Evolutionary conservation across 2,113 vertebrate species (phyloP).

Genomic region (Catharus bicknelli): DNA sequence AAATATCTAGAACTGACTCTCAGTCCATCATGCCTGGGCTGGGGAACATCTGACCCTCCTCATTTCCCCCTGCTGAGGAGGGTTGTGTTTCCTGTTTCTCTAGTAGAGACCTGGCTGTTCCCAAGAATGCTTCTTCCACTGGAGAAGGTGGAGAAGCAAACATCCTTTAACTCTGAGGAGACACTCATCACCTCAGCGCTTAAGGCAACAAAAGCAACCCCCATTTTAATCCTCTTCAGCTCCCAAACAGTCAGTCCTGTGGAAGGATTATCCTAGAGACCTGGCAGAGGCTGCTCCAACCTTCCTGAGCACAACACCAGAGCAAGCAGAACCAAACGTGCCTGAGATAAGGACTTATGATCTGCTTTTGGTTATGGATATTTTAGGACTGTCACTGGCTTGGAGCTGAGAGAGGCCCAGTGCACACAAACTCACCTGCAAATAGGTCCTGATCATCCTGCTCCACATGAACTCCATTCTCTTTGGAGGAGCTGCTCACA

Average conservation of each 20-base stretch:
- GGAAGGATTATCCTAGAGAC: not conserved
- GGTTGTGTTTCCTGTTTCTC: not conserved
- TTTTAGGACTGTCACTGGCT: not conserved
- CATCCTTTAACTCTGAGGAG: not conserved
- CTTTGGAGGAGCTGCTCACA: constrained; percentile 71
- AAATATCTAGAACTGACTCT: not conserved
- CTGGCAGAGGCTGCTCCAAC: not conserved
- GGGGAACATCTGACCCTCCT: not conserved
- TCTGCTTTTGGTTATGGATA: not conserved
- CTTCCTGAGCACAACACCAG: not conserved
- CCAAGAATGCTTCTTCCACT: not conserved
- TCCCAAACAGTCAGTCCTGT: not conserved
- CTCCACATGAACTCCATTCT: constrained; percentile 85
- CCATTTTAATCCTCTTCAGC: not conserved
- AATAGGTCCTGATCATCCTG: constrained; percentile 90
- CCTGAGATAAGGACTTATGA: not conserved
- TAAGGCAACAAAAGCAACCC: not conserved
- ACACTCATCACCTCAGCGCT: not conserved
- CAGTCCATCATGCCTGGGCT: not conserved
- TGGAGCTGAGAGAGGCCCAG: not conserved
- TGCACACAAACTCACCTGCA: constrained; percentile 76
- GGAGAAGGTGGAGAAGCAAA: not conserved
- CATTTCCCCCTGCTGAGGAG: not conserved
- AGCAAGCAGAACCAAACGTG: accelerated
- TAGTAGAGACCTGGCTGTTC: not conserved